Conservation (phyloP, 1,140 invertebrate genomes). For the Plectrocnemia conspersa region DNA sequence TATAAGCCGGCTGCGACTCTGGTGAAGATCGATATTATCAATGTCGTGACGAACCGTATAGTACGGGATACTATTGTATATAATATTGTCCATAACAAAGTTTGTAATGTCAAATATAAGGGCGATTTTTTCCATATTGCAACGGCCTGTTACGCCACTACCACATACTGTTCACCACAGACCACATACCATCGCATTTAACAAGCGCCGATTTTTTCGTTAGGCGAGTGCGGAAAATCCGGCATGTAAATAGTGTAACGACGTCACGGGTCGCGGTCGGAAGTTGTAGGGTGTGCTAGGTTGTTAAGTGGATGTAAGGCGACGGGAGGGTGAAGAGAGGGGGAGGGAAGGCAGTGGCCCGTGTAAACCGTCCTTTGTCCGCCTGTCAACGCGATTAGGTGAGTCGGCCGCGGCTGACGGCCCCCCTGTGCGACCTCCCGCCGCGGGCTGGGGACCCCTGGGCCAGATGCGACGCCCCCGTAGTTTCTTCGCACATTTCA, state of each 20-base stretch:
- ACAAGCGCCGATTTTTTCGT: not conserved
- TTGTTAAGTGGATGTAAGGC: not conserved
- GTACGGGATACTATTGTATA: too few relatives aligned
- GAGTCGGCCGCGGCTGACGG: constrained; percentile 11
- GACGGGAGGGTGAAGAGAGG: not conserved
- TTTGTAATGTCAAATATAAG: too few relatives aligned
- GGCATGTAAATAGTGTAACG: constrained; percentile 13
- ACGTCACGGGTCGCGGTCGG: not conserved
- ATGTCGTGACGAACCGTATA: too few relatives aligned
- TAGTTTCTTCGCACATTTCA: too few relatives aligned
- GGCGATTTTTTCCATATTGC: too few relatives aligned
- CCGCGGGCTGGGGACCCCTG: too few relatives aligned
- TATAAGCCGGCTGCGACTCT: too few relatives aligned
- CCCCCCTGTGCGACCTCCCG: not conserved
- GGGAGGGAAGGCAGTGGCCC: constrained; percentile 6
- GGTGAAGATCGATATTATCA: too few relatives aligned
- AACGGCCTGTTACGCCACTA: too few relatives aligned
- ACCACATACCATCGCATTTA: not conserved
- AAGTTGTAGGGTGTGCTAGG: not conserved
- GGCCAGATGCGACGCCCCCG: too few relatives aligned
- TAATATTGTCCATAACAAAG: too few relatives aligned
- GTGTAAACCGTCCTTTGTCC: constrained; percentile 8
- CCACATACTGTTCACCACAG: not conserved
- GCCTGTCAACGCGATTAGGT: constrained; percentile 20
- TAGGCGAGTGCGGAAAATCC: not conserved